phyloP scores from a whole-genome alignment of 2,113 vertebrate species.

The Paradisaea rubra region DNA sequence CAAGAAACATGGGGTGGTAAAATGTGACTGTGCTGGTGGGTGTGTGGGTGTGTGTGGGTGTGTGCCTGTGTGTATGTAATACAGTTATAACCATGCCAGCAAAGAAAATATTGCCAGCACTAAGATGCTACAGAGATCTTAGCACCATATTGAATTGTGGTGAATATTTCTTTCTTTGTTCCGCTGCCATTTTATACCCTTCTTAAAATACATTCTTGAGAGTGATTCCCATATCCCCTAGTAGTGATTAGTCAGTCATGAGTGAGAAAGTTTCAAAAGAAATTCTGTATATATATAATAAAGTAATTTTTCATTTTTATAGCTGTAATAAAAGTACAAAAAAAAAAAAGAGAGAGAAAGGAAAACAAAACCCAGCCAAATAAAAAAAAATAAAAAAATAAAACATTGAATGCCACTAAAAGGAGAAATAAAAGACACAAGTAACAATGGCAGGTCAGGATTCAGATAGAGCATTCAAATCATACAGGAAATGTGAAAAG shows the following conservation, averaged over 20 bases:
- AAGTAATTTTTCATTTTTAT: constrained; percentile 44
- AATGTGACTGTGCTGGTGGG: background rate
- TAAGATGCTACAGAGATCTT: background rate
- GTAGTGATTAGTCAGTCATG: constrained; percentile 44
- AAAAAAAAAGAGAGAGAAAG: background rate
- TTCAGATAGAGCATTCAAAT: constrained; percentile 22
- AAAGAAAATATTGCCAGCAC: constrained; percentile 11
- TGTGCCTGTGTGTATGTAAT: background rate
- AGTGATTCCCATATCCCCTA: constrained; percentile 16
- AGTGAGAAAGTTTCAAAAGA: constrained; percentile 38
- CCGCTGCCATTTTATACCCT: background rate
- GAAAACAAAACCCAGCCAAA: background rate
- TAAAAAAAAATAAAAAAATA: background rate
- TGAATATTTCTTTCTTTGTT: constrained; percentile 49
- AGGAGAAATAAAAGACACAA: constrained; percentile 39
- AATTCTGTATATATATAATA: constrained; percentile 13
- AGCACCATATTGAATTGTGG: background rate
- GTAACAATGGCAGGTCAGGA: background rate
- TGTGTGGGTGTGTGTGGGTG: background rate
- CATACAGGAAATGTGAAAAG: background rate
- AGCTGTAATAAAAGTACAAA: background rate
- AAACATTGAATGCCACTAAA: constrained; percentile 17
- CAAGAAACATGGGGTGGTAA: background rate
- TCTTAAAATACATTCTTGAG: constrained; percentile 39
- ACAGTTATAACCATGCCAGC: background rate